Percentiles rank a stretch among this genome's conserved stretches.
Evolutionary conservation across 2,113 vertebrate species (phyloP).

Genomic region (Cricetomys ansorgei): DNA sequence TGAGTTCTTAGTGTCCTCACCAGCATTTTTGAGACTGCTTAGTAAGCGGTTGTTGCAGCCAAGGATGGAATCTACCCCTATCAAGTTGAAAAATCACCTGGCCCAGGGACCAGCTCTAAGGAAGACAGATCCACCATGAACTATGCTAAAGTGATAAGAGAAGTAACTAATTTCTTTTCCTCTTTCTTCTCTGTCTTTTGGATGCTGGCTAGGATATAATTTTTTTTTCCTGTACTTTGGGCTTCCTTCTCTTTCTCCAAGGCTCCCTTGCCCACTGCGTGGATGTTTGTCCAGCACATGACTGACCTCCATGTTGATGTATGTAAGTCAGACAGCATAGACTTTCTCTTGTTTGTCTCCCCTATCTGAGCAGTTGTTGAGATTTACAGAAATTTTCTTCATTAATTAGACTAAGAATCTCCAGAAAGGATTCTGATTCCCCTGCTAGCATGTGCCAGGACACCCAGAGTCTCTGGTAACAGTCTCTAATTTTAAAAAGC

Average conservation of each 20-base stretch:
- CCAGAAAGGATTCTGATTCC: neutral
- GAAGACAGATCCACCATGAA: neutral
- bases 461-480: neutral
- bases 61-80: neutral
- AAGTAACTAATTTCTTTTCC: too few species aligned
- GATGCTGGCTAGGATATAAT: neutral
- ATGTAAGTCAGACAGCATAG: neutral
- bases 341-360: neutral
- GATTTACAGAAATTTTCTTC: neutral
- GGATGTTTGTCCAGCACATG: neutral
- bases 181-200: neutral
- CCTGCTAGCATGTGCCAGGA: neutral
- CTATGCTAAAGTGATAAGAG: neutral
- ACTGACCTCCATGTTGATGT: neutral
- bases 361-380: neutral
- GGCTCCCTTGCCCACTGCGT: neutral
- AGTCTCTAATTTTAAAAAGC: slow-evolving; percentile 17
- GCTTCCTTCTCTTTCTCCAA: neutral
- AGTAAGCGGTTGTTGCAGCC: neutral
- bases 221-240: neutral
- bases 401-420: neutral
- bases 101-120: neutral
- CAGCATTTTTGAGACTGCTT: neutral
- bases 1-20: neutral
- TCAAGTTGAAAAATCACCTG: neutral